Evolutionary conservation across 2,888 invertebrate genomes (phyloP), one percentile per base, ranked within the genome.

Genomic region (Gari tellinella): DNA sequence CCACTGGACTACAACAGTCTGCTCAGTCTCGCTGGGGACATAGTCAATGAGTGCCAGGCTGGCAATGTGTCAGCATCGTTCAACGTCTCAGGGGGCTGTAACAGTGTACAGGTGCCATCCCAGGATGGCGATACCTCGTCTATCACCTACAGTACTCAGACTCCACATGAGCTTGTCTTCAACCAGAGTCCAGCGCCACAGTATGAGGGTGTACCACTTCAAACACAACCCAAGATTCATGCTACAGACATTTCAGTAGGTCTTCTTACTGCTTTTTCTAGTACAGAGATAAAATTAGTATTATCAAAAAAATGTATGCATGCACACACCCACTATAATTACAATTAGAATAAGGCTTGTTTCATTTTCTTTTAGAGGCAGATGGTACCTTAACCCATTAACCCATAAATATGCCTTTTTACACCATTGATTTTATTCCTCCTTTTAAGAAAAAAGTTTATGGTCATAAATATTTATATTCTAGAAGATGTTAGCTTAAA

Each of bases 11-110:
- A 60, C 23, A 43, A 21, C 15, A 61, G 57, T 26, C 76, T 75
- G 4, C 58, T 62, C 5, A 21, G 48, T 1, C 14, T 76, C 5
- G 75, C 76, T 21, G 26, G 70, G 0, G 56, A 60, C 3, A 56
- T 82, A 10, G 73, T 82, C 14, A 78, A 78, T 25, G 72, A 75
- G 19, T 80, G 80, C 49, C 82, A 82, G 68, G 77, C 70, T 26
- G 64, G 75, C 2, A 37, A 70, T 26, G 25, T 67, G 1, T 52
- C 57, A 1, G 10, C 23, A 1, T 51, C 60, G 5, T 58, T 76
- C 17, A 76, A 76, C 63, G 26, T 67, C 23, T 61, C 67, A 0
- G 70, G 75, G 21, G 43, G 37, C 7, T 76, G 75, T 45, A 55
- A 70, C n/a, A 43, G 56, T 21, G 70, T 76, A 0, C 14, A 17